Evolutionary conservation across 2,888 invertebrate species (phyloP).

Genomic region (Synanthedon myopaeformis): DNA sequence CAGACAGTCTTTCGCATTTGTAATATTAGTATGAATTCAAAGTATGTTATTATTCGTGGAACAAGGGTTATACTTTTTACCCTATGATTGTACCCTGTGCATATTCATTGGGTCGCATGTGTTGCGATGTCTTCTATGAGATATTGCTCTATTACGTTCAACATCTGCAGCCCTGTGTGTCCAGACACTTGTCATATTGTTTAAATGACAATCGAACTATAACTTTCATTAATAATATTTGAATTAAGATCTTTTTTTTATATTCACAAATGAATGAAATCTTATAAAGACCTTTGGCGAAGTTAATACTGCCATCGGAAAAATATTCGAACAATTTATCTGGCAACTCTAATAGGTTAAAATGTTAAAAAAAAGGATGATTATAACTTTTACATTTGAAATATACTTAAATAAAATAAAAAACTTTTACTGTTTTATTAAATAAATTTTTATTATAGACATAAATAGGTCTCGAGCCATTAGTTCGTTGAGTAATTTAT

Average conservation of each 20-base stretch:
- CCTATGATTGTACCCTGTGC: not conserved
- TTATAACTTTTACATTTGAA: too few species aligned
- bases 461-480: not conserved
- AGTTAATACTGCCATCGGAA: too few species aligned
- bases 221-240: too few species aligned
- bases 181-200: not conserved
- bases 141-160: slow-evolving; percentile 5
- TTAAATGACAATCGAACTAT: not conserved
- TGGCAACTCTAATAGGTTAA: too few species aligned
- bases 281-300: too few species aligned
- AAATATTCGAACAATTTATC: too few species aligned
- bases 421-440: not conserved
- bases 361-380: too few species aligned
- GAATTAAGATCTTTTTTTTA: too few species aligned
- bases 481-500: slow-evolving; percentile 2
- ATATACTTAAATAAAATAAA: too few species aligned
- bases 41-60: not conserved
- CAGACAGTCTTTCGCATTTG: too few species aligned
- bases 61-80: not conserved
- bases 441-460: not conserved
- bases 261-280: too few species aligned
- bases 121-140: slow-evolving; percentile 1
- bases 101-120: slow-evolving; percentile 1
- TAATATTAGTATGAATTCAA: too few species aligned
- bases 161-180: slow-evolving; percentile 1